Base-by-base conservation (phyloP, 92 coral and sea anemone genomes). In the Palythoa heliodiscus region DNA sequence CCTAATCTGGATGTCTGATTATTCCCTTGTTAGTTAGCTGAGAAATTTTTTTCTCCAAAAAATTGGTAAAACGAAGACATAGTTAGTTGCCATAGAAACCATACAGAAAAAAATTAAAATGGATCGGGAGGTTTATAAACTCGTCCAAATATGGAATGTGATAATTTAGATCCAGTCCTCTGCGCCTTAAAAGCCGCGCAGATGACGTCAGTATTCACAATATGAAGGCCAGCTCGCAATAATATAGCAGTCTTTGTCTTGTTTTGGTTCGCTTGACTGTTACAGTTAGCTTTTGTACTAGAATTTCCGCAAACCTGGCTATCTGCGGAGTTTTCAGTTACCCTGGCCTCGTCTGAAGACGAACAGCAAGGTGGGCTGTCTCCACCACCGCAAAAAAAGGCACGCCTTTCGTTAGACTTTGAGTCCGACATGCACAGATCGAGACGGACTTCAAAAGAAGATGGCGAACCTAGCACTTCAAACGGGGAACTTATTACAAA, bases 311-410 rank as follows among this genome's bases (percentile, higher is more conserved):
- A 90, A 94, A 94, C 90, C 99, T 96, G 99, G 99, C 99, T 95
- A 87, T 91, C 98, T 88, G 89, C 91, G 86, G 87, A 90, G 95
- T 96, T 95, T 91, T 90, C 92, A 87, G 99, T 95, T 96, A 96
- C 99, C 94, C 99, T 96, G 99, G 99, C 99, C 99, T 94, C 99
- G 95, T 96, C 99, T 96, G 99, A 96, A 90, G 99, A 96, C 98
- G 99, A 96, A 91, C 95, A 92, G 93, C 93, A 91, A 94, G 99
- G 99, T 94, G 99, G 99, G 81, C 92, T 93, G 99, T 96, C 99
- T 96, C 99, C 99, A 92, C 99, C 99, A 93, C 99, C 99, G 87
- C 99, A 95, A 82, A 96, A 96, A 93, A 96, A 93, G 97, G 99
- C 97, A 91, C 99, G 99, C 93, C 98, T 89, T 91, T 92, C 97